These are phyloP conservation scores for Amyelois transitella DNA, from an alignment of 1,140 invertebrate species.

Conservation along the genomic window DNA sequence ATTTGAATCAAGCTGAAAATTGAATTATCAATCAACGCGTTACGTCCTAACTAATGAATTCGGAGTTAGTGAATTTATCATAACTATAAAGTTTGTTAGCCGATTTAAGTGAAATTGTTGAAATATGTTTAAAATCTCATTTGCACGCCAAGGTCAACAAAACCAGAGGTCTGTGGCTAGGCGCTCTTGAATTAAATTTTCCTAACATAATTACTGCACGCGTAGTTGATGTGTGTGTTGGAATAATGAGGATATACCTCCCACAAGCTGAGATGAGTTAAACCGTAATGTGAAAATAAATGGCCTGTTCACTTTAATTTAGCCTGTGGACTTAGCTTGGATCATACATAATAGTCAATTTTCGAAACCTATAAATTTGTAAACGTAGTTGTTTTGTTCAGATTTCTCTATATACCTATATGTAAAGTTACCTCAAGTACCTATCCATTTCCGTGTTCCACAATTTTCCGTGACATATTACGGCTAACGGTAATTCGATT, in stretches of 20 bases:
- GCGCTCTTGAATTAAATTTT: slow-evolving; percentile 7
- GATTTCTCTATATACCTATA: background rate
- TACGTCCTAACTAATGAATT: background rate
- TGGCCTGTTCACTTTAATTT: background rate
- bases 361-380: too few species aligned
- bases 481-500: too few species aligned
- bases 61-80: background rate
- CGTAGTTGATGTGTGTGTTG: slow-evolving; percentile 24
- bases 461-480: too few species aligned
- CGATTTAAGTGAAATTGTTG: slow-evolving; percentile 1
- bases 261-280: background rate
- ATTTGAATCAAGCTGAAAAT: background rate
- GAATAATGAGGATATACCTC: slow-evolving; percentile 26
- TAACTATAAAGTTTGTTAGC: background rate
- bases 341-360: too few species aligned
- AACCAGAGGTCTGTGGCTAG: background rate
- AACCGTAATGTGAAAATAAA: background rate
- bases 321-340: too few species aligned
- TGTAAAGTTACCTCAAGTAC: background rate
- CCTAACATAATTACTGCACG: slow-evolving; percentile 5
- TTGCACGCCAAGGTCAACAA: background rate
- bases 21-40: slow-evolving; percentile 5
- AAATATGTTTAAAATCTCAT: background rate
- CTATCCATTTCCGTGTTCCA: too few species aligned
- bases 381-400: background rate